These are phyloP conservation scores for Coryphaenoides rupestris DNA, from an alignment of 2,113 vertebrate species.

Conservation along the genomic window DNA sequence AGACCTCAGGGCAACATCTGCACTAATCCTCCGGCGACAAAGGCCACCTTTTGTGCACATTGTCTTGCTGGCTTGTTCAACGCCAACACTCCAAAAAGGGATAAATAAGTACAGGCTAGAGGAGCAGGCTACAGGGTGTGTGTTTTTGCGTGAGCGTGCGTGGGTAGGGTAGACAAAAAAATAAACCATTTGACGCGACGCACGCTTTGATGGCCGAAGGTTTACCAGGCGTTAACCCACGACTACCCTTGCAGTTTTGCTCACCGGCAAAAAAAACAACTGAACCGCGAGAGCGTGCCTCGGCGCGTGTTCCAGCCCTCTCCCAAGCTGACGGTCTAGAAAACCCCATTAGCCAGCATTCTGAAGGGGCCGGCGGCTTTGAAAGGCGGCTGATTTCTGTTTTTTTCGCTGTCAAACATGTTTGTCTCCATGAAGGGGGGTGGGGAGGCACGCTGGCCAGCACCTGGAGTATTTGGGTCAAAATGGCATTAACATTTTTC, in stretches of 20 bases:
- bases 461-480: constrained; percentile 4
- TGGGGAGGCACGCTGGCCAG: neutral
- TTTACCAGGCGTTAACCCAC: constrained; percentile 24
- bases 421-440: constrained; percentile 13
- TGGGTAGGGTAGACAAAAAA: too few species aligned
- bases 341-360: constrained; percentile 25
- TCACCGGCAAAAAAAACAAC: constrained; percentile 41
- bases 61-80: constrained; percentile 9
- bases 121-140: constrained; percentile 15
- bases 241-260: constrained; percentile 13
- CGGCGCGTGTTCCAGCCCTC: constrained; percentile 27
- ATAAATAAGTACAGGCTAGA: constrained; percentile 53
- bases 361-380: constrained; percentile 20
- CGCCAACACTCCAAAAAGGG: constrained; percentile 15
- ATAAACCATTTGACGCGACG: constrained; percentile 49
- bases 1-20: neutral
- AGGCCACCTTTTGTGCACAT: constrained; percentile 7
- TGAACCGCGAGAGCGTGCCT: constrained; percentile 22
- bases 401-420: constrained; percentile 13
- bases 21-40: constrained; percentile 28
- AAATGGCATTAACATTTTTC: constrained; percentile 17
- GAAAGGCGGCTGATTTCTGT: constrained; percentile 22
- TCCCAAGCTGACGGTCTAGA: constrained; percentile 16
- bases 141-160: constrained; percentile 1
- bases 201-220: constrained; percentile 29